Evolutionary conservation across 2,888 invertebrate species (phyloP).

Genomic region (Suillia variegata): DNA sequence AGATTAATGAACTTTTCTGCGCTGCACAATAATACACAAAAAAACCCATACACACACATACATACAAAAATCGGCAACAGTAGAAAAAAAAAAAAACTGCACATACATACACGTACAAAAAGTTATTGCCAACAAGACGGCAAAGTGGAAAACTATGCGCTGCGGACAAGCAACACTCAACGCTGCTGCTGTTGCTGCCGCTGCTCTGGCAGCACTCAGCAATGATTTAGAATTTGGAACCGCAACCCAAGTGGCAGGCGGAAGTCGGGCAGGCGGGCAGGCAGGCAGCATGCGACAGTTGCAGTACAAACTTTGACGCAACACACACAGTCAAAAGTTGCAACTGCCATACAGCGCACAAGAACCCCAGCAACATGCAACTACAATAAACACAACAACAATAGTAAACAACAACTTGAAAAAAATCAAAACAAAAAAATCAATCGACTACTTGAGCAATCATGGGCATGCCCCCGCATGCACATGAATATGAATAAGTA

Average conservation of each 20-base stretch:
- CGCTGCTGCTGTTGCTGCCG: background rate
- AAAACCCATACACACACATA: background rate
- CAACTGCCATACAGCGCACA: background rate
- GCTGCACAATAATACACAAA: background rate
- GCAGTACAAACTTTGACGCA: slow-evolving; percentile 15
- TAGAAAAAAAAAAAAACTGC: too few relatives aligned
- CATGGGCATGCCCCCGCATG: too few relatives aligned
- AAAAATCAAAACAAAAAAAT: too few relatives aligned
- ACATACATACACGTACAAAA: too few relatives aligned
- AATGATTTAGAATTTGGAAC: background rate
- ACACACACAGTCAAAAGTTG: background rate
- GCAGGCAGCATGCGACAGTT: slow-evolving; percentile 31
- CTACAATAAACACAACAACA: too few relatives aligned
- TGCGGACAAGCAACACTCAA: background rate
- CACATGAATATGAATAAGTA: slow-evolving; percentile 19
- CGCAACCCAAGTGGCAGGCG: too few relatives aligned
- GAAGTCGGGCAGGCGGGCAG: too few relatives aligned
- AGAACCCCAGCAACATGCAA: too few relatives aligned
- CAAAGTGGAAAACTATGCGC: background rate
- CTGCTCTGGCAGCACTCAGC: background rate
- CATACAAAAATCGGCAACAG: background rate
- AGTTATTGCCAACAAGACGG: too few relatives aligned
- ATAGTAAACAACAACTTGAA: too few relatives aligned
- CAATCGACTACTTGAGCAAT: slow-evolving; percentile 47
- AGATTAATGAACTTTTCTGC: slow-evolving; percentile 53